Evolutionary conservation across 1,140 invertebrate genomes (phyloP).

Genomic region (Procambarus clarkii): DNA sequence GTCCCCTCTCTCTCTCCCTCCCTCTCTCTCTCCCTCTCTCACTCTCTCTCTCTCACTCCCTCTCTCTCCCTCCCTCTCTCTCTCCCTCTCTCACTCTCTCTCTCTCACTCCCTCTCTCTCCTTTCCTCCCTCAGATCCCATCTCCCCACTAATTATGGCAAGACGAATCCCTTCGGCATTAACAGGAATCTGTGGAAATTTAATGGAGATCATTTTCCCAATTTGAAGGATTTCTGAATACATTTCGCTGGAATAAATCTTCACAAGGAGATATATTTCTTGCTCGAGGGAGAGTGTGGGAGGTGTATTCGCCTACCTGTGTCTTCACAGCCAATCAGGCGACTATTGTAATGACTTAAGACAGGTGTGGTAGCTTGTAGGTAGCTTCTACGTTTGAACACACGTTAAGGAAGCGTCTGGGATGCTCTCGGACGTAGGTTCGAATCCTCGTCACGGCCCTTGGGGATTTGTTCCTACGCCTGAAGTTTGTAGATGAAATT

Average conservation of each 20-base stretch:
- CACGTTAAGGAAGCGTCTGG: too few relatives aligned
- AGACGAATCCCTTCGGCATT: background rate
- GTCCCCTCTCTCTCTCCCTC: background rate
- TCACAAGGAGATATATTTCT: background rate
- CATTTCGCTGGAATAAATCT: background rate
- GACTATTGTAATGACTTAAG: too few relatives aligned
- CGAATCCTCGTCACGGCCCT: too few relatives aligned
- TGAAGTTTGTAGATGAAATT: too few relatives aligned
- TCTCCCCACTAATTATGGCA: background rate
- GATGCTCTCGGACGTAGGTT: too few relatives aligned
- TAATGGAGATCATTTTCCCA: background rate
- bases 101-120: background rate
- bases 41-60: background rate
- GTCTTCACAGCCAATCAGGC: too few relatives aligned
- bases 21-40: background rate
- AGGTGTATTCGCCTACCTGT: too few relatives aligned
- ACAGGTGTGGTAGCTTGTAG: too few relatives aligned
- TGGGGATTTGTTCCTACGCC: too few relatives aligned
- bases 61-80: background rate
- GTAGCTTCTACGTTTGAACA: too few relatives aligned
- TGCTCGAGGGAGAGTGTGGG: background rate
- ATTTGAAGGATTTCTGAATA: background rate
- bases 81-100: background rate
- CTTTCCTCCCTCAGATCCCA: background rate
- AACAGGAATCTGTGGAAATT: background rate